These are phyloP conservation scores for Gymnothorax reevesii DNA, from an alignment of 2,797 vertebrate species.

Conservation along the genomic window DNA sequence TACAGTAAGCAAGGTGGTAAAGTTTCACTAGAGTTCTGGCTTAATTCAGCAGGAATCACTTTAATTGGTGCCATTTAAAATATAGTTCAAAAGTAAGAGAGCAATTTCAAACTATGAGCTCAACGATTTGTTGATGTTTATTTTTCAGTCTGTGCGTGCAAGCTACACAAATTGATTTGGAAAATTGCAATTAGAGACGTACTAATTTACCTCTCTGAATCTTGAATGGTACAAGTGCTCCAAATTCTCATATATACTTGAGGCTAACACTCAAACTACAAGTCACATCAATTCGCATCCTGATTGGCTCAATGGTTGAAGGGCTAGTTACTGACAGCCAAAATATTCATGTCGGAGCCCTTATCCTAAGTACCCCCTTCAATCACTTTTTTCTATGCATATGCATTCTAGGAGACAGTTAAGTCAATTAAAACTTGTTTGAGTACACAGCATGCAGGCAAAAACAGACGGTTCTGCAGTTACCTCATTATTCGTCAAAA, in stretches of 20 bases:
- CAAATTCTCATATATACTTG: neutral
- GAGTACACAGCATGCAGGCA: slow-evolving; percentile 47
- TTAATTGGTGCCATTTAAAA: neutral
- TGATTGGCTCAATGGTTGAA: slow-evolving; percentile 4
- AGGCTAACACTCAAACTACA: neutral
- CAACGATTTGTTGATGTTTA: neutral
- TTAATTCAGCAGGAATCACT: neutral
- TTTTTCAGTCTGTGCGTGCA: neutral
- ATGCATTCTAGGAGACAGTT: slow-evolving; percentile 51
- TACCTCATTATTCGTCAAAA: neutral
- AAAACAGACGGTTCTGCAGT: neutral
- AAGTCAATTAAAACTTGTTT: slow-evolving; percentile 44
- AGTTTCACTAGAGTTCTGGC: slow-evolving; percentile 1
- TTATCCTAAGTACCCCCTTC: slow-evolving; percentile 36
- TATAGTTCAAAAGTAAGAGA: slow-evolving; percentile 1
- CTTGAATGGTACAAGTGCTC: neutral
- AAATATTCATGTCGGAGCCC: neutral
- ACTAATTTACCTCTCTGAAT: neutral
- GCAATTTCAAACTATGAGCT: neutral
- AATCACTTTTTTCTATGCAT: slow-evolving; percentile 40
- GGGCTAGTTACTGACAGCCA: slow-evolving; percentile 17
- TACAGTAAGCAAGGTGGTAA: neutral
- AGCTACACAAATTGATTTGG: neutral
- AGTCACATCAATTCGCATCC: neutral
- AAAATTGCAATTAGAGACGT: neutral